Base-by-base conservation (phyloP, 2,797 vertebrate species). In the Urocyon cinereoargenteus region DNA sequence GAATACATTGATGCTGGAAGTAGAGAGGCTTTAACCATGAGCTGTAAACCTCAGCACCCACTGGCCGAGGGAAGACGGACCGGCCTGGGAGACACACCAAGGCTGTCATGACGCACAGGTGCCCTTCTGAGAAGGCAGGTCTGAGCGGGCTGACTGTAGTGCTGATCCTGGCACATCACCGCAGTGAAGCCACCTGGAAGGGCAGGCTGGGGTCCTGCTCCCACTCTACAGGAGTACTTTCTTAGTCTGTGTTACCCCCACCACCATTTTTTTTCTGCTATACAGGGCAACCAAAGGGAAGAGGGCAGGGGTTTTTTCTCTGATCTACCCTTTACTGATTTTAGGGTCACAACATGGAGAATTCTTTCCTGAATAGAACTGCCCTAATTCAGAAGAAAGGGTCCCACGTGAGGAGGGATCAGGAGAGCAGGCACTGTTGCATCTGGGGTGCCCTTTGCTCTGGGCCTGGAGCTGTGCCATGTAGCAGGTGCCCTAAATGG, bases 31-130 rank as follows among this genome's bases (percentile, higher is more conserved):
- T 10, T 9, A 26, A 0, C 19, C 1, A 1, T 0, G 31, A 59
- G n/a, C 16, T 16, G 11, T 19, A 6, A 10, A 4, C 3, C 15
- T 15, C 40, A 53, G 36, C 18, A 0, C n/a, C 12, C 3, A 3
- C 24, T 68, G 1, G 6, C 26, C 8, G 2, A 0, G 21, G 19
- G 24, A 3, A 0, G 13, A 34, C 1, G 6, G 61, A 5, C 34
- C 10, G 15, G 53, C 72, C 31, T 0, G 57, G 22, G 40, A 16
- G 59, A 22, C 6, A 1, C 1, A 0, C 24, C 3, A 22, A 40
- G 19, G n/a, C 28, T 15, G 66, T 24, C 26, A n/a, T 16, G 36
- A 21, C 2, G 1, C 22, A 21, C 2, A 34, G 11, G 21, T 6
- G 1, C 18, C 34, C 26, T 81, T 13, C n/a, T 0, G 5, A 28